A percentile compares a stretch with the other conserved stretches of the same genome.
phyloP scores from a whole-genome alignment of 1,140 invertebrate species.

The Eueides isabella region DNA sequence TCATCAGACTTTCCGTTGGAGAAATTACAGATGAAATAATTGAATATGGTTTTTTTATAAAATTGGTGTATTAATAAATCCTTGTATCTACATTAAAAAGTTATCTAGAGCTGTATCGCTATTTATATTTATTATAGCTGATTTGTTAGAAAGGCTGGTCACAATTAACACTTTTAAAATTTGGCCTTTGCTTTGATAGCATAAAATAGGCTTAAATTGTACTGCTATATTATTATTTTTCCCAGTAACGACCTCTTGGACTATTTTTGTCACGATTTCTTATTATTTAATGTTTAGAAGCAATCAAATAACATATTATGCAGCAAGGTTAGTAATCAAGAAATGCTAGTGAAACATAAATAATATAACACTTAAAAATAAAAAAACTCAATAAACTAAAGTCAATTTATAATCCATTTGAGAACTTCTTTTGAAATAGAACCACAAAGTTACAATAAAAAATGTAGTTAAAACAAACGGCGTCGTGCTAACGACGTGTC shows the following conservation, averaged over 20 bases:
- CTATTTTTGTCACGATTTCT: conserved; percentile 7
- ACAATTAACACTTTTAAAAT: neutral
- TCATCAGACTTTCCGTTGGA: neutral
- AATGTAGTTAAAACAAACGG: neutral
- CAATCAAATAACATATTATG: conserved; percentile 8
- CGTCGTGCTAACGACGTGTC: conserved; percentile 2
- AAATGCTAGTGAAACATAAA: neutral
- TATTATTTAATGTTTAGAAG: conserved; percentile 6
- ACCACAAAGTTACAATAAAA: neutral
- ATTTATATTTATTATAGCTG: no score
- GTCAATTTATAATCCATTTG: neutral
- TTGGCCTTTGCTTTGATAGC: neutral
- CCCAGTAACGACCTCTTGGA: neutral
- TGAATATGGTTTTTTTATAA: neutral
- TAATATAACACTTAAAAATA: neutral
- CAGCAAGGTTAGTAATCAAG: conserved; percentile 3
- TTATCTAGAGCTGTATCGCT: no score
- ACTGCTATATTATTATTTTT: neutral
- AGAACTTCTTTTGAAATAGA: neutral
- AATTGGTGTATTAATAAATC: no score
- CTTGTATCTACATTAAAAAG: no score
- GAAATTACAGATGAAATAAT: neutral
- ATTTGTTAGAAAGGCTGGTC: neutral
- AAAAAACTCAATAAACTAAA: neutral
- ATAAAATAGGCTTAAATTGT: neutral